Evolutionary conservation across 2,113 vertebrate genomes (phyloP), one percentile per base, ranked within the genome.

Genomic region (Gallinago jamesoni): DNA sequence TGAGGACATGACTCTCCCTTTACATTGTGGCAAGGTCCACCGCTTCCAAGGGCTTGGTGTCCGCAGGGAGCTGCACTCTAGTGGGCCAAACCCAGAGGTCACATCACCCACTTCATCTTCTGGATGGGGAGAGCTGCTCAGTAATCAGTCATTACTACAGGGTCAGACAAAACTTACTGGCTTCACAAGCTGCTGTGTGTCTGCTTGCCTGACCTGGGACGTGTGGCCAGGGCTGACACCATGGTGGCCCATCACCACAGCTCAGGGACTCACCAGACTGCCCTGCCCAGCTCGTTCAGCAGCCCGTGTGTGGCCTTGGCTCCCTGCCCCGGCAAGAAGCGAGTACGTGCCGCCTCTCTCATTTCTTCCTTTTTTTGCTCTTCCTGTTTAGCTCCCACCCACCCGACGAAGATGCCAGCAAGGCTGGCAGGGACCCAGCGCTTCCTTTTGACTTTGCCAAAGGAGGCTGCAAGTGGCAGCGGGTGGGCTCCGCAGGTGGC

Each of bases 221-320:
- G 0, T 4, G 33, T 66, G 63, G 24, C 50, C 0, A 0, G 9
- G 39, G 27, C 10, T 69, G 90, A 67, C 0, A 0, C 37, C 0
- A 0, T 19, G 48, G 73, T 94, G 81, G 21, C 84, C 39, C 47
- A 9, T 33, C 43, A 1, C 53, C 27, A 60, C 57, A 52, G 70
- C 66, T 35, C 3, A 2, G 27, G 59, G 8, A 35, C 68, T 63
- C 1, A 0, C 62, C 75, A 77, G n/a, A 53, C 69, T 94, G 78
- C n/a, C 62, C 67, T 76, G 60, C 56, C 50, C 30, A 1, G 0
- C n/a, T 90, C 73, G 1, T 50, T 73, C 68, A 7, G 60, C 88
- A 67, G 25, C 80, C 33, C 2, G 1, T 1, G 1, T 1, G 6
- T 63, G 81, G 69, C 73, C 66, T 85, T 87, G 93, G 93, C 87